A percentile compares a stretch with the other conserved stretches of the same genome.
Conservation (phyloP, 2,888 invertebrate genomes). For the Microctonus aethiopoides region DNA sequence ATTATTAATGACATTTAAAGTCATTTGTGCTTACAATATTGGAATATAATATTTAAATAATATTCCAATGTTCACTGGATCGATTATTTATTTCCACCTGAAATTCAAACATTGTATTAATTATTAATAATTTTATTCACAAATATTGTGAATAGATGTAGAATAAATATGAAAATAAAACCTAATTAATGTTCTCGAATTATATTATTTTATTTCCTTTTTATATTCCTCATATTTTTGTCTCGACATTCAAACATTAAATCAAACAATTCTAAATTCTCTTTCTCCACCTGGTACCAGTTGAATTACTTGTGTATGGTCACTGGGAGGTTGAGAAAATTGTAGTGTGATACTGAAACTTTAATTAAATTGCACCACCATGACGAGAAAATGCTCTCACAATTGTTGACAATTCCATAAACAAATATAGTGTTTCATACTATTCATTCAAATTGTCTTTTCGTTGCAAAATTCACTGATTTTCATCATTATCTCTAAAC, state of each 20-base stretch:
- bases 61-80: background rate
- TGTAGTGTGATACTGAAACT: slow-evolving; percentile 31
- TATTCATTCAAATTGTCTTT: background rate
- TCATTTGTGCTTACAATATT: too few relatives aligned
- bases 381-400: slow-evolving; percentile 44
- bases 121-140: too few relatives aligned
- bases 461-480: background rate
- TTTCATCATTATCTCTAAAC: background rate
- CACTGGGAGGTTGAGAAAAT: slow-evolving; percentile 3
- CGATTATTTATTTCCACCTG: too few relatives aligned
- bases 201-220: too few relatives aligned
- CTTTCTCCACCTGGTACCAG: background rate
- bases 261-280: too few relatives aligned
- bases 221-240: too few relatives aligned
- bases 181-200: too few relatives aligned
- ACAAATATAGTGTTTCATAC: slow-evolving; percentile 20
- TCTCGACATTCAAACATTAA: too few relatives aligned
- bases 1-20: too few relatives aligned
- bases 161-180: too few relatives aligned
- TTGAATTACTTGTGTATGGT: background rate
- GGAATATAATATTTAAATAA: background rate
- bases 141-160: too few relatives aligned
- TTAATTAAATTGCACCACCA: slow-evolving; percentile 43
- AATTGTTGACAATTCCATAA: slow-evolving; percentile 19
- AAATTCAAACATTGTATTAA: too few relatives aligned